Conservation (phyloP, 2,888 invertebrate species). For the Mythimna loreyi region DNA sequence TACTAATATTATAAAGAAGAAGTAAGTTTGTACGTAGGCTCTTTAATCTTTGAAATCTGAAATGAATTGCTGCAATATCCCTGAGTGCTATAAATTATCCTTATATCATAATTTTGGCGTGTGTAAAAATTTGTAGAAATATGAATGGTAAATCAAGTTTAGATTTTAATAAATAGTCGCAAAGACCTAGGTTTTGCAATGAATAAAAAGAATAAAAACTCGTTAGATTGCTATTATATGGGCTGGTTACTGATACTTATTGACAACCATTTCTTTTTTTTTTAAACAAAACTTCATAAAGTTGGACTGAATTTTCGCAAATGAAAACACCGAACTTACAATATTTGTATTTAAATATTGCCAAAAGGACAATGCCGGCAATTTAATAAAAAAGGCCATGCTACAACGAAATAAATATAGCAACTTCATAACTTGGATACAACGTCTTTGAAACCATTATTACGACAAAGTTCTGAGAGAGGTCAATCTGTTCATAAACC, state of each 20-base stretch:
- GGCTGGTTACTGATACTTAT: too few relatives aligned
- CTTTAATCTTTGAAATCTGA: too few relatives aligned
- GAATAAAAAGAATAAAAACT: not conserved
- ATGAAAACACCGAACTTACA: not conserved
- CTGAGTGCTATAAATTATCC: too few relatives aligned
- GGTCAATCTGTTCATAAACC: not conserved
- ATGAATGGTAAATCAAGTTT: not conserved
- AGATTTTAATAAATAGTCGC: not conserved
- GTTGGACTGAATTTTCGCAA: not conserved
- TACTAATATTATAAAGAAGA: too few relatives aligned
- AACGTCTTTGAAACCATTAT: not conserved
- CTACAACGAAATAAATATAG: not conserved
- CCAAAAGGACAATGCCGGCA: not conserved
- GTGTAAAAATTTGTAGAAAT: too few relatives aligned
- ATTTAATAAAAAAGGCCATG: not conserved
- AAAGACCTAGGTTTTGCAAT: not conserved
- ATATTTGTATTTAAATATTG: not conserved
- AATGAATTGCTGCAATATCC: too few relatives aligned
- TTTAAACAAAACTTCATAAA: too few relatives aligned
- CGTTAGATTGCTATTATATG: not conserved
- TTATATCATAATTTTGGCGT: too few relatives aligned
- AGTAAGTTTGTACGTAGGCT: too few relatives aligned
- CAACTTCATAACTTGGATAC: not conserved
- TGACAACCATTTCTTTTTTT: too few relatives aligned
- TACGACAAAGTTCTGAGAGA: not conserved